Base-by-base conservation (phyloP, 2,888 invertebrate genomes). In the Pterostichus niger region DNA sequence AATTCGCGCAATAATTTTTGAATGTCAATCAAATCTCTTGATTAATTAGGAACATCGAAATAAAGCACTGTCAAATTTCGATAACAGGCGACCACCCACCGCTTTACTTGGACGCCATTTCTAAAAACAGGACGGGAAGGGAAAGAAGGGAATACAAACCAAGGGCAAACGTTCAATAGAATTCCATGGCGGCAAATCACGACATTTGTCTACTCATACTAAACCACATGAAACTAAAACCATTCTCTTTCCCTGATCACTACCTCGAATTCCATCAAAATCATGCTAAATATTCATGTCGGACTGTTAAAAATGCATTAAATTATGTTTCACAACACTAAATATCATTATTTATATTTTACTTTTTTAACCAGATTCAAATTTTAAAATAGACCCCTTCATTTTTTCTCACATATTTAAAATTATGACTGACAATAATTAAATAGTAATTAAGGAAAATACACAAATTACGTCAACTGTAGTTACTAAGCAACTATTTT, bases 71-170 rank as follows among this genome's bases (percentile, higher is more conserved):
- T 88, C 87, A 87, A 87, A 87, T 87, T 88, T 86, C 88, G 87
- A 87, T 88, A 88, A 88, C 87, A 87, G 85, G 86, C 87, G 88
- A 89, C 89, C 89, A 88, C 89, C 89, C 89, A 89, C 89, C 88
- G 88, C 88, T 89, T 89, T 87, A 88, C 87, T 86, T 87, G 88
- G 88, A 88, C 89, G 89, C 89, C 90, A 89, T 90, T 89, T 88
- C 87, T 86, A 85, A 85, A 84, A 84, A 85, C 84, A 77, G 75
- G 84, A 84, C 84, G 84, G 83, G 83, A 52, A 68, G 52, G 77
- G 83, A 54, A 68, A 68, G 52, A 54, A 68, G 52, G 77, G 68
- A 44, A 49, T 35, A 11, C 52, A 49, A 68, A 76, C 49, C 76
- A 77, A 83, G 77, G 77, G 83, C 83, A 75, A 83, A 77, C 83